Evolutionary conservation across 92 coral and sea anemone species (phyloP), one percentile per base, ranked within the genome.

Genomic region (Actinostola sp.): DNA sequence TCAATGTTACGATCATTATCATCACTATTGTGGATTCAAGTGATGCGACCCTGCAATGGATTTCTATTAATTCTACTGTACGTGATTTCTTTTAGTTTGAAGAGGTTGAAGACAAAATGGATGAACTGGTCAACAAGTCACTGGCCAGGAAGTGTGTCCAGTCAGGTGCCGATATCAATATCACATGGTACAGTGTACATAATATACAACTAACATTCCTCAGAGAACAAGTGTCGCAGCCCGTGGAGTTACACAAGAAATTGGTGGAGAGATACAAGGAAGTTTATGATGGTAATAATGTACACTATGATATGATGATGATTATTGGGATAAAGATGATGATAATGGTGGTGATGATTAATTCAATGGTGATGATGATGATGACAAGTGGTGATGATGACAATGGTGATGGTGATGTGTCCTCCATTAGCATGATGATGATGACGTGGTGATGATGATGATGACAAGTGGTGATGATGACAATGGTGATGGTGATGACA

Each of bases 31-130:
- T n/a, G n/a, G n/a, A n/a, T n/a, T n/a, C n/a, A n/a, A n/a, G n/a
- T n/a, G n/a, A n/a, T n/a, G n/a, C n/a, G n/a, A n/a, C n/a, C n/a
- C n/a, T n/a, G n/a, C n/a, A n/a, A n/a, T n/a, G n/a, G n/a, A n/a
- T n/a, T n/a, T n/a, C n/a, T n/a, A n/a, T n/a, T n/a, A n/a, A n/a
- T n/a, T n/a, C n/a, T n/a, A n/a, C n/a, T n/a, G n/a, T n/a, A n/a
- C n/a, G n/a, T n/a, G n/a, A n/a, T n/a, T 48, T 48, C 19, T 48
- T 14, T 17, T 28, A 94, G 98, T 66, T 88, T 69, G 97, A 91
- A 69, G 95, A 86, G 34, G 97, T 94, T 9, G 98, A 94, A 71
- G 98, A 94, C 73, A 62, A 76, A 55, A 88, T 94, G 98, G 97
- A 86, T 79, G 92, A 86, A 10, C 77, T 94, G 8, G 97, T 94